A percentile compares a stretch with the other conserved stretches of the same genome.
These are phyloP conservation scores for Zophobas morio DNA, from an alignment of 1,140 invertebrate species.

Conservation along the genomic window DNA sequence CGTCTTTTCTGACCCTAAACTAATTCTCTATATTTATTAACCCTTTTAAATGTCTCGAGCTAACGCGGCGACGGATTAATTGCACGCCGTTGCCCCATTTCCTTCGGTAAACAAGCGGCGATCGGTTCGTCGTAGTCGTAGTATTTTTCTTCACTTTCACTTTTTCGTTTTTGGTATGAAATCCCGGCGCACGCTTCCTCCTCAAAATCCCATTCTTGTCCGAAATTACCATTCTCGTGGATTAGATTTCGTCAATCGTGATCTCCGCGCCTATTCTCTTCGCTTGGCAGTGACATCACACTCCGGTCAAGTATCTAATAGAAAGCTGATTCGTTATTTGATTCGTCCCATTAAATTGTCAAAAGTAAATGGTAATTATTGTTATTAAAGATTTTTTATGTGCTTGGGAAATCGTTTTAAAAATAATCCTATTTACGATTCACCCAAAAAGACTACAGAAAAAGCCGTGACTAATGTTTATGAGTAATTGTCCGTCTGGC, in stretches of 20 bases:
- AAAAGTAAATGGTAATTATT: slow-evolving; percentile 38
- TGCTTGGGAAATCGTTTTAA: slow-evolving; percentile 25
- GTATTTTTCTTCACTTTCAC: slow-evolving; percentile 20
- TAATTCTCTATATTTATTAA: slow-evolving; percentile 34
- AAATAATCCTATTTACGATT: slow-evolving; percentile 46
- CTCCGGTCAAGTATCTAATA: slow-evolving; percentile 28
- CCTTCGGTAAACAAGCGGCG: slow-evolving; percentile 13
- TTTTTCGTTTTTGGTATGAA: slow-evolving; percentile 14
- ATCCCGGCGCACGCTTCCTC: background rate
- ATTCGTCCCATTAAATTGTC: slow-evolving; percentile 32
- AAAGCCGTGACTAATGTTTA: slow-evolving; percentile 43
- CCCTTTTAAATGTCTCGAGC: slow-evolving; percentile 17
- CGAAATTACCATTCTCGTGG: background rate
- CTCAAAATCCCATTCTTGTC: background rate
- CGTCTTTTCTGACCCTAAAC: slow-evolving; percentile 23
- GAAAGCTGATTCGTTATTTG: slow-evolving; percentile 37
- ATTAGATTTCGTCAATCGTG: slow-evolving; percentile 29
- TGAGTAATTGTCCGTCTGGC: slow-evolving; percentile 36
- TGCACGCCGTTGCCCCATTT: slow-evolving; percentile 18
- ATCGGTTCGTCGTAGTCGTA: slow-evolving; percentile 17
- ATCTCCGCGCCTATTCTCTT: slow-evolving; percentile 26
- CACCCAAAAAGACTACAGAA: slow-evolving; percentile 41
- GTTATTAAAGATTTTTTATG: slow-evolving; percentile 29
- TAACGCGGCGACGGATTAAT: slow-evolving; percentile 24
- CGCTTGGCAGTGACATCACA: slow-evolving; percentile 26